Conservation (phyloP, 1,140 invertebrate species). For the Drosophila pseudoananassae region DNA sequence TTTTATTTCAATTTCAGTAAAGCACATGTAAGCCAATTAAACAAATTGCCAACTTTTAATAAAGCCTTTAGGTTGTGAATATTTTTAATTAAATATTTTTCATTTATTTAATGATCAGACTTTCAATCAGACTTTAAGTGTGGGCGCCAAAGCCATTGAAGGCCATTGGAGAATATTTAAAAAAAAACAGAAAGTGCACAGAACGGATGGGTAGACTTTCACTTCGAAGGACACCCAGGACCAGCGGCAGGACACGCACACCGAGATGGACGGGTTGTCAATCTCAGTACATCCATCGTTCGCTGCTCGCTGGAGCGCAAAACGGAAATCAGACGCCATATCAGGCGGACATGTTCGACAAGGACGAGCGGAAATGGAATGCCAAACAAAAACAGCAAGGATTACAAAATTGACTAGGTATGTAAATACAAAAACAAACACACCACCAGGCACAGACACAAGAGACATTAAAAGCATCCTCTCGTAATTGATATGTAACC, state of each 20-base stretch:
- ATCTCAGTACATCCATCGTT: slow-evolving; percentile 39
- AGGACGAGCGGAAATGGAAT: slow-evolving; percentile 62
- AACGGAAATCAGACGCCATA: slow-evolving; percentile 77
- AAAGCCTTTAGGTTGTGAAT: neutral
- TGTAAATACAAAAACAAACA: slow-evolving; percentile 36
- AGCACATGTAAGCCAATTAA: slow-evolving; percentile 17
- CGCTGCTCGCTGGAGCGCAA: slow-evolving; percentile 58
- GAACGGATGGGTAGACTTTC: slow-evolving; percentile 53
- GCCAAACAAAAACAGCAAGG: slow-evolving; percentile 10
- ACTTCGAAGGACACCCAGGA: slow-evolving; percentile 59
- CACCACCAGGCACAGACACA: slow-evolving; percentile 34
- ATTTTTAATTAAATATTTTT: no score
- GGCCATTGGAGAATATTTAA: slow-evolving; percentile 5
- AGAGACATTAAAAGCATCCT: slow-evolving; percentile 33
- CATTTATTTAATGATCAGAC: slow-evolving; percentile 40
- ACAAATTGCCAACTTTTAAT: neutral
- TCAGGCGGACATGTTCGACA: slow-evolving; percentile 67
- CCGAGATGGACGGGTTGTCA: slow-evolving; percentile 49
- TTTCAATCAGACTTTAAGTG: slow-evolving; percentile 16
- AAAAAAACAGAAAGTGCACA: slow-evolving; percentile 42
- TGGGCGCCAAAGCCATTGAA: slow-evolving; percentile 49
- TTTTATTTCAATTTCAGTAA: neutral
- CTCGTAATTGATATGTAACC: slow-evolving; percentile 34
- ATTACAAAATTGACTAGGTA: slow-evolving; percentile 31
- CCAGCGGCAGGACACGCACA: slow-evolving; percentile 6